Evolutionary conservation across 2,797 vertebrate species (phyloP), one percentile per base, ranked within the genome.

Genomic region (Eremophila alpestris): DNA sequence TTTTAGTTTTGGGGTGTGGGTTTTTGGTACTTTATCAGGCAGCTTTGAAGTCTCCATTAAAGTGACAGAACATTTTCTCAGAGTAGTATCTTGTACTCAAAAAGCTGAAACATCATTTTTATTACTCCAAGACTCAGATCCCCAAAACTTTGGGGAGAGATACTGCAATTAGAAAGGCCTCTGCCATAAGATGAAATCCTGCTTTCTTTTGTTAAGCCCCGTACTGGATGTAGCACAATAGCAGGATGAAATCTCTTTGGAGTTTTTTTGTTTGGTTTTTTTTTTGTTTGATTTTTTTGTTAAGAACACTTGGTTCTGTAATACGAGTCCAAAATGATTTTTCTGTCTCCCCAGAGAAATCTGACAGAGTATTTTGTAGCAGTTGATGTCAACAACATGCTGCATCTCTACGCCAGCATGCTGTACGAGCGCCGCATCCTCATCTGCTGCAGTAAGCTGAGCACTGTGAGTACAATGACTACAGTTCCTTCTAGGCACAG

Each of bases 311-410:
- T 95, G 26, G 21, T 73, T 92, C 91, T 93, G 36, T 90, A 29
- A 16, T 64, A 16, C 95, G 90, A 82, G 88, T 77, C 71, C 95
- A 79, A 96, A 96, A 95, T 75, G 27, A 36, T 95, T 90, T 49
- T 75, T 88, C 32, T 95, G 54, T 97, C 95, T 94, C 98, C 97
- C 88, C 98, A 99, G 99, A 99, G 99, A 98, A 99, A 99, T 96
- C 98, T 99, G 97, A 99, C 99, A 2, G 99, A 99, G 97, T 99
- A 99, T 97, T 99, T 99, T 97, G 99, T 99, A 97, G 99, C 99
- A 58, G 99, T 99, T 95, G 99, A 99, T 95, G 99, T 99, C 91
- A 99, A 99, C 98, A 99, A 99, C 98, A 99, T 99, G 99, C 98
- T 99, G 89, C 99, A 99, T 92, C 98, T 99, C 92, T 99, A 99